A percentile compares a stretch with the other conserved stretches of the same genome.
Evolutionary conservation across 2,888 invertebrate genomes (phyloP).

Genomic region (Notodromas monacha): DNA sequence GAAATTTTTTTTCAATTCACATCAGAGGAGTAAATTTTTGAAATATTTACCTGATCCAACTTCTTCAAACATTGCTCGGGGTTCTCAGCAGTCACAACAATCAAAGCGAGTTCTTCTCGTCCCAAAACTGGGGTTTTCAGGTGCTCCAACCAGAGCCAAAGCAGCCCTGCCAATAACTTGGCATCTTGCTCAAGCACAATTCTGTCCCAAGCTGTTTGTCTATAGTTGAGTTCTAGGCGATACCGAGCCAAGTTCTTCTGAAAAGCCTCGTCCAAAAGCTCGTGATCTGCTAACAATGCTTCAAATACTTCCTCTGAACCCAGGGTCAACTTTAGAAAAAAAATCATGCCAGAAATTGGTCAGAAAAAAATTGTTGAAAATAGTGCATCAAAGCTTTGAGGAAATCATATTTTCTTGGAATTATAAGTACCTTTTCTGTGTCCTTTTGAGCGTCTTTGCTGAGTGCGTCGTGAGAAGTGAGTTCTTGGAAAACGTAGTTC

Average conservation of each 20-base stretch:
- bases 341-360: no score
- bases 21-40: no score
- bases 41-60: slow-evolving; percentile 13
- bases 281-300: slow-evolving; percentile 26
- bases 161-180: slow-evolving; percentile 23
- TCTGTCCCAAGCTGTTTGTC: slow-evolving; percentile 27
- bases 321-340: slow-evolving; percentile 9
- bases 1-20: no score
- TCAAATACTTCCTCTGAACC: slow-evolving; percentile 18
- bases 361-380: no score
- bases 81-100: slow-evolving; percentile 26
- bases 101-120: slow-evolving; percentile 28
- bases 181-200: slow-evolving; percentile 30
- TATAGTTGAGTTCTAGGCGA: slow-evolving; percentile 29
- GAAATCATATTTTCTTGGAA: no score
- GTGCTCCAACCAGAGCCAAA: slow-evolving; percentile 43
- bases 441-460: no score
- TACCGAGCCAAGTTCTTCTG: slow-evolving; percentile 14
- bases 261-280: slow-evolving; percentile 22
- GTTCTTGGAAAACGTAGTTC: slow-evolving; percentile 22
- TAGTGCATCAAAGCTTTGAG: no score
- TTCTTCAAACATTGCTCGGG: slow-evolving; percentile 24
- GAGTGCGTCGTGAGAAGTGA: slow-evolving; percentile 19
- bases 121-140: slow-evolving; percentile 31
- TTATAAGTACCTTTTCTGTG: no score